Base-by-base conservation (phyloP, 2,113 vertebrate genomes). In the Lampris megalopsis region DNA sequence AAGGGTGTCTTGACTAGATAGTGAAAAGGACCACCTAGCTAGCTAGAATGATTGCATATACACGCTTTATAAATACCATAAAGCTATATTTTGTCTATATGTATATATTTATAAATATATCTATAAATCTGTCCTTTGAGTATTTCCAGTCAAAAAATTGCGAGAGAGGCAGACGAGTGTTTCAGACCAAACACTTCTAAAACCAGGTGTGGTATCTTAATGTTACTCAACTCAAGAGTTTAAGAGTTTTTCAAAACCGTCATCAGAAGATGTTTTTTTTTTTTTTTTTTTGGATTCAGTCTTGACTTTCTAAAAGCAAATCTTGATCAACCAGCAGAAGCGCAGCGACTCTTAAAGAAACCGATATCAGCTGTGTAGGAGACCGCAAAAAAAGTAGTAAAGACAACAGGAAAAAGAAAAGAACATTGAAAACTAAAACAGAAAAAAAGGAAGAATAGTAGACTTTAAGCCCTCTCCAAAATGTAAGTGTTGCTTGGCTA, bases 31-130 rank as follows among this genome's bases (percentile, higher is more conserved):
- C 71, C 24, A 24, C 24, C 24, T 24, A 64, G 73, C 87, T 68
- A 59, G 57, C 56, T 63, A 77, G 85, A 87, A 86, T 77, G 72
- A 84, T 53, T 75, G 80, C 82, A 75, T 75, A 81, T 49, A 75
- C 87, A 92, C 67, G 90, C 93, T 94, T 95, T 92, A 92, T 86
- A 91, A 86, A 92, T 86, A 91, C 85, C 84, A 71, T 92, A 91
- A 94, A 94, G 91, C 89, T 95, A 63, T 95, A 95, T 94, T 94
- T 94, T 95, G 94, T 95, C 90, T 90, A 94, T 95, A 95, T 95
- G 94, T 95, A 94, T 81, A 95, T 94, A 91, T 94, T 91, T 95
- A 92, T 93, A 94, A 94, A 91, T 91, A 90, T 92, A 93, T 92
- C 83, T 66, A 80, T 81, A 85, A 87, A 86, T 84, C 71, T 81